Conservation (phyloP, 1,140 invertebrate species). For the Ladona fulva region DNA sequence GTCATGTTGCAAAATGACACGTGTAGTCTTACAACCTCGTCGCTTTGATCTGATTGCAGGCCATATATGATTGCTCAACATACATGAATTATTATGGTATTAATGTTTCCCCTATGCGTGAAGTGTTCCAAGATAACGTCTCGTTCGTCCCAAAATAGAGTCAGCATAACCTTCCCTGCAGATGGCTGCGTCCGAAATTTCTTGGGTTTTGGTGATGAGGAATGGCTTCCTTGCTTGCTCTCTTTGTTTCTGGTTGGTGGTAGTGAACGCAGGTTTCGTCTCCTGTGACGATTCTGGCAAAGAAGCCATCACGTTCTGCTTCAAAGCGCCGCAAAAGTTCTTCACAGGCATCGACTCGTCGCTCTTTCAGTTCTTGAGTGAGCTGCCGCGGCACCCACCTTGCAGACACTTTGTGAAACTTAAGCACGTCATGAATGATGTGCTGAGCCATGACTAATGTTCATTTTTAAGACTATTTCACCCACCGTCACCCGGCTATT, state of each 20-base stretch:
- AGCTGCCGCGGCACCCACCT: neutral
- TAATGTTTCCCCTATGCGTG: constrained; percentile 10
- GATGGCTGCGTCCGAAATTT: constrained; percentile 17
- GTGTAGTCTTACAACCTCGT: neutral
- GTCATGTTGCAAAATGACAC: too few species aligned
- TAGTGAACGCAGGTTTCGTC: neutral
- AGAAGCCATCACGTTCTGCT: neutral
- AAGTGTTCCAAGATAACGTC: constrained; percentile 18
- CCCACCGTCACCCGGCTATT: neutral
- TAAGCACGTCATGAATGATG: neutral
- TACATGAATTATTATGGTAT: neutral
- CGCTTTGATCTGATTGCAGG: neutral
- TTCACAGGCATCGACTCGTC: constrained; percentile 1
- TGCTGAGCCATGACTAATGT: constrained; percentile 8
- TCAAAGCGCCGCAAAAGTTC: too few species aligned
- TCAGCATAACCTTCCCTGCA: constrained; percentile 17
- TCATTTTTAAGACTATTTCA: neutral
- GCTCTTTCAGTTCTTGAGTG: constrained; percentile 15
- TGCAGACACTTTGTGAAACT: constrained; percentile 12
- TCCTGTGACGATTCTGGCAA: neutral
- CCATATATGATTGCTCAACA: neutral
- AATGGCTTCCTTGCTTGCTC: constrained; percentile 16
- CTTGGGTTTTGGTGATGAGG: constrained; percentile 15
- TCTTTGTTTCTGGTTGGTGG: neutral
- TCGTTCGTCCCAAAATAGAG: too few species aligned